Evolutionary conservation across 64 coral and sea anemone genomes (phyloP), one percentile per base, ranked within the genome.

Genomic region (Trachythela sp.): DNA sequence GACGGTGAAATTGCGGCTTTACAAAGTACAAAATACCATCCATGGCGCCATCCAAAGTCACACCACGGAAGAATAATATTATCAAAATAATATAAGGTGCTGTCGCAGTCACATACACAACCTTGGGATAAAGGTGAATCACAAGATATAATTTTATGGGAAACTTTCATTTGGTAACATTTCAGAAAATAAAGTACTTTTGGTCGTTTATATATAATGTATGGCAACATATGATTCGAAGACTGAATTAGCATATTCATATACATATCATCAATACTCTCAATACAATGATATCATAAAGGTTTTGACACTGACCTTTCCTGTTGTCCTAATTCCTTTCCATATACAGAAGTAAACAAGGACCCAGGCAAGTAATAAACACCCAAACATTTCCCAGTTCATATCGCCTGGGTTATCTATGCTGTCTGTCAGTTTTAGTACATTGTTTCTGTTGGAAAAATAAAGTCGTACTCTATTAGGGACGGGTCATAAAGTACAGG

Each of bases 341-440:
- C 94, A 97, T 20, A 97, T 97, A 76, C 89, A 97, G 84, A 97
- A 94, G 40, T 97, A 97, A 2, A 97, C 89, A 22, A 97, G 87
- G 33, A 94, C 52, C 94, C 94, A 97, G 27, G 94, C 94, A 51
- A 97, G 48, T n/a, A 97, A 60, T 9, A 97, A 70, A 41, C 92
- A 97, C 3, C 84, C 50, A 0, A 70, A 85, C 84, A 97, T 83
- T 17, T 87, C 86, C 42, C 54, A 70, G 42, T 94, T 94, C 68
- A 97, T 4, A 1, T 40, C 18, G 18, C 94, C 94, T 22, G 83
- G 48, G 49, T 94, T 32, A 24, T 89, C 92, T 5, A 97, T 91
- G 48, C 89, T 88, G 14, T 56, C 67, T 13, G 94, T 87, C 10
- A 97, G 88, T 54, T 97, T 76, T 27, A 97, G 39, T 0, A 94